A percentile compares a stretch with the other conserved stretches of the same genome.
phyloP scores from a whole-genome alignment of 2,113 vertebrate species.

The Dicrurus megarhynchus region DNA sequence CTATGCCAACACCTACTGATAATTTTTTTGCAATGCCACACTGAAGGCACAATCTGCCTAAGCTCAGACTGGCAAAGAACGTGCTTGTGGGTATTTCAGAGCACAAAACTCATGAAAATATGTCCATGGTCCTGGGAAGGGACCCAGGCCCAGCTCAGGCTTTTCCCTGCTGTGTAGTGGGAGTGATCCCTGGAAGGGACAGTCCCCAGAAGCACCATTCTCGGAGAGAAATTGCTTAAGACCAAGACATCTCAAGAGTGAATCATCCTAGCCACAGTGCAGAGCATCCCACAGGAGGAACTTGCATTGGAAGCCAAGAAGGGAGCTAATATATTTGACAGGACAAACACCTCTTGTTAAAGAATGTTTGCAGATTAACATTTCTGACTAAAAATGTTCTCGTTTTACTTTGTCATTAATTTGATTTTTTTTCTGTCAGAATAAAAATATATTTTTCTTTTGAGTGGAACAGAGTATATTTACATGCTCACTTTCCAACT shows the following conservation, averaged over 20 bases:
- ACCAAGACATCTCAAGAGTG: background rate
- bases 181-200: background rate
- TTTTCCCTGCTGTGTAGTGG: background rate
- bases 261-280: background rate
- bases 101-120: background rate
- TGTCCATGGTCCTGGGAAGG: background rate
- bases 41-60: background rate
- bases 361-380: background rate
- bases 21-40: background rate
- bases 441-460: background rate
- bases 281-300: background rate
- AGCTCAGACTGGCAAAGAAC: background rate
- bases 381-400: background rate
- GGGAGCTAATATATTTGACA: background rate
- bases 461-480: background rate
- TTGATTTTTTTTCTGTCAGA: background rate
- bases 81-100: accelerated
- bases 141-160: background rate
- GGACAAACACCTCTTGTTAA: background rate
- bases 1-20: background rate
- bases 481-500: background rate
- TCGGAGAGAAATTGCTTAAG: background rate
- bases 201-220: background rate
- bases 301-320: background rate
- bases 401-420: background rate